Evolutionary conservation across 2,113 vertebrate genomes (phyloP).

Genomic region (Gopherus flavomarginatus): DNA sequence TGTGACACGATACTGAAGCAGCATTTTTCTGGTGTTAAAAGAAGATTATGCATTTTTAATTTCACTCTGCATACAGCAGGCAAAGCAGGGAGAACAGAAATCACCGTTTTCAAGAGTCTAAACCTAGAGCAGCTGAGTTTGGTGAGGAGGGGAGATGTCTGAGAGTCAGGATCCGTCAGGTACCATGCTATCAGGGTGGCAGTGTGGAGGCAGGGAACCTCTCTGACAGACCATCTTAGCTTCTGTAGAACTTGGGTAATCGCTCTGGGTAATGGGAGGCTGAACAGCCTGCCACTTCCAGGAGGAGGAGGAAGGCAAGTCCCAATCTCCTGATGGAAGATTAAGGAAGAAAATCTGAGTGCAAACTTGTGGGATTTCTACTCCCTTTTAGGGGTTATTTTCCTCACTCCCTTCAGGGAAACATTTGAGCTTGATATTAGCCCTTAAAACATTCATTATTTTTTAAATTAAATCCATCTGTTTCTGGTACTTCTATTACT

Average conservation of each 20-base stretch:
- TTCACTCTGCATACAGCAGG: background rate
- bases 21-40: background rate
- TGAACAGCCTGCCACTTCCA: fast-evolving
- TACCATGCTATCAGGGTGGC: background rate
- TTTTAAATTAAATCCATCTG: background rate
- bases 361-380: background rate
- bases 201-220: background rate
- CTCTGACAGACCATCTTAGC: background rate
- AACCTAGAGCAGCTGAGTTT: background rate
- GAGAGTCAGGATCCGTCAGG: background rate
- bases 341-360: background rate
- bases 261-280: background rate
- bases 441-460: background rate
- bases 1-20: background rate
- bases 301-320: background rate
- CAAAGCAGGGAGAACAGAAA: background rate
- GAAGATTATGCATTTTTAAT: background rate
- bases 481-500: background rate
- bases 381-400: background rate
- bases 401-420: background rate
- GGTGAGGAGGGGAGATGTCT: background rate
- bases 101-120: fast-evolving
- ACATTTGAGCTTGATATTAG: background rate
- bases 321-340: background rate
- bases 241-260: background rate